phyloP scores from a whole-genome alignment of 2,113 vertebrate species.

The Carassius carassius region DNA sequence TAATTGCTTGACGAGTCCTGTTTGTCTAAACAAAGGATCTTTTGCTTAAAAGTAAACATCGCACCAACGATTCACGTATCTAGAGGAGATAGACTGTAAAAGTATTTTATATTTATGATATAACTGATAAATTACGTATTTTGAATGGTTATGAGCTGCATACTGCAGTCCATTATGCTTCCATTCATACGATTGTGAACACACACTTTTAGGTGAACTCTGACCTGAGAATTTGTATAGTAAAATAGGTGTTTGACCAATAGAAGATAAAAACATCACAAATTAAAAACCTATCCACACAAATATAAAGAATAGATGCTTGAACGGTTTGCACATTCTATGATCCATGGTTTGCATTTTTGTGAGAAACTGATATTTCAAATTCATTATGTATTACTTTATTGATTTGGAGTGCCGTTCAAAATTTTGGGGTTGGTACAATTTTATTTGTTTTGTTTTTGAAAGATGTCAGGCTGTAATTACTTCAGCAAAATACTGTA shows the following conservation, averaged over 20 bases:
- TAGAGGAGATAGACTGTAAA: slow-evolving; percentile 12
- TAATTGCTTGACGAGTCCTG: slow-evolving; percentile 35
- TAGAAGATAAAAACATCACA: background rate
- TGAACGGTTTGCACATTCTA: background rate
- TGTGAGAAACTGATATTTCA: background rate
- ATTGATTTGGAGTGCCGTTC: background rate
- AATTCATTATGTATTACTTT: background rate
- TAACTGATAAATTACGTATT: background rate
- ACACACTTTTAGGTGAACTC: background rate
- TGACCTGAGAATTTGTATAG: background rate
- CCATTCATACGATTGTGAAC: background rate
- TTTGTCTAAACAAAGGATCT: slow-evolving; percentile 43
- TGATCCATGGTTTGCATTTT: background rate
- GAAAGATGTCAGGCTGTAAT: background rate
- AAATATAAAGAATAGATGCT: background rate
- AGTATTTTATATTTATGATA: slow-evolving; percentile 4
- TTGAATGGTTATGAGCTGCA: background rate
- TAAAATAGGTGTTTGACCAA: background rate
- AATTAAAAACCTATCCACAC: background rate
- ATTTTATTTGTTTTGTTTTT: background rate
- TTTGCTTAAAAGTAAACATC: slow-evolving; percentile 29
- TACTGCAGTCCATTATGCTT: background rate
- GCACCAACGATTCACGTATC: slow-evolving; percentile 3
- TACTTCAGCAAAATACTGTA: background rate
- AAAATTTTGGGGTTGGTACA: background rate